These are phyloP conservation scores for Apodemus agrarius DNA, from an alignment of 2,797 vertebrate genomes.

Conservation along the genomic window DNA sequence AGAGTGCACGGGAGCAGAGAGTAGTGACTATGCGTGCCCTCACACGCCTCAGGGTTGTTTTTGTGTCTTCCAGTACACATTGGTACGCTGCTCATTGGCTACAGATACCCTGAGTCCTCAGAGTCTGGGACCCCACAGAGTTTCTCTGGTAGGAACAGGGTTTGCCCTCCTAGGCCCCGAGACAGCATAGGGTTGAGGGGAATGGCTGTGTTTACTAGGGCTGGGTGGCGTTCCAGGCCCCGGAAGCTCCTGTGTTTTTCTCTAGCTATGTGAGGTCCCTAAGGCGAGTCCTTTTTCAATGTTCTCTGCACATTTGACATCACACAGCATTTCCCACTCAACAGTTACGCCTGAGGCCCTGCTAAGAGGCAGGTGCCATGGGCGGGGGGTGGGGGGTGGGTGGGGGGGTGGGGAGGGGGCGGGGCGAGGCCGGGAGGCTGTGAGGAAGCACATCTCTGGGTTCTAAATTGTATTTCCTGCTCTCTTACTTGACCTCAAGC, in stretches of 20 bases:
- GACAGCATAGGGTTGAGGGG: not conserved
- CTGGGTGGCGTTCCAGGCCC: not conserved
- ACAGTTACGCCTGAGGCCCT: not conserved
- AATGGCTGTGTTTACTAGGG: not conserved
- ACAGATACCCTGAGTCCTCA: not conserved
- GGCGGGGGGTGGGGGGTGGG: too few species aligned
- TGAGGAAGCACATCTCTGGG: not conserved
- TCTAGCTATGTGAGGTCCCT: not conserved
- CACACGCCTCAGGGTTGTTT: not conserved
- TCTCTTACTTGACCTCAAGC: not conserved
- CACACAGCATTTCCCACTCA: not conserved
- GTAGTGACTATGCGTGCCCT: accelerated
- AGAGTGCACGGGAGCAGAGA: accelerated
- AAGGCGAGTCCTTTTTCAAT: not conserved
- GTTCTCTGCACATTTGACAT: not conserved
- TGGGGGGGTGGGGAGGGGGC: not conserved
- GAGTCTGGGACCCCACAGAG: not conserved
- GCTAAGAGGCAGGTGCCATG: not conserved
- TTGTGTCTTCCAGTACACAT: not conserved
- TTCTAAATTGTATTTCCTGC: not conserved
- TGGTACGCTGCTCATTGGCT: not conserved
- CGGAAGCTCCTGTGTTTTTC: not conserved
- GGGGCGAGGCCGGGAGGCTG: too few species aligned
- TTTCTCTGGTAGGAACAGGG: not conserved
- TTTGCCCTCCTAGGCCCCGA: not conserved